Conservation (phyloP, 2,797 vertebrate genomes). For the Lepilemur septentrionalis region DNA sequence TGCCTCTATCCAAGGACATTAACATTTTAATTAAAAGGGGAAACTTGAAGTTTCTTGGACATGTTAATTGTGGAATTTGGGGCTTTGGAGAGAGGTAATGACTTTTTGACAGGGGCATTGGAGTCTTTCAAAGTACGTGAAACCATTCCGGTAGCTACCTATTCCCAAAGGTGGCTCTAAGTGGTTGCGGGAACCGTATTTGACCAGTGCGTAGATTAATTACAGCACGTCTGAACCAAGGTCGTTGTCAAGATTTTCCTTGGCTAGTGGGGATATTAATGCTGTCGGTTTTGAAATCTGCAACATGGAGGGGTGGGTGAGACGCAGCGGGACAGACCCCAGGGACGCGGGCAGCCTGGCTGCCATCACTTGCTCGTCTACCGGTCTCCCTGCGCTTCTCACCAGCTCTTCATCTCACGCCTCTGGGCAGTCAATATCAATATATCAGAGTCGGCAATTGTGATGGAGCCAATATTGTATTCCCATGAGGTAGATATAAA, state of each 20-base stretch:
- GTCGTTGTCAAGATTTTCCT: not conserved
- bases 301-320: not conserved
- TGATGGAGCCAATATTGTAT: not conserved
- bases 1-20: not conserved
- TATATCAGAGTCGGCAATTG: not conserved
- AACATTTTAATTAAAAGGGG: constrained; percentile 20
- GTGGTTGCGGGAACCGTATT: not conserved
- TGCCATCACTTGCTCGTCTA: not conserved
- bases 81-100: not conserved
- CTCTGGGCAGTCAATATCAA: not conserved
- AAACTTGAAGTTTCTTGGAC: not conserved
- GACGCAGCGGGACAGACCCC: not conserved
- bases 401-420: not conserved
- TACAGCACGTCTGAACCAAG: not conserved
- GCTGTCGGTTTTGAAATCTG: not conserved
- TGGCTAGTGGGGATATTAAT: not conserved
- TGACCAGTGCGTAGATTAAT: not conserved
- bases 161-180: not conserved
- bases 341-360: not conserved
- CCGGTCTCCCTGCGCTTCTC: not conserved
- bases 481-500: not conserved
- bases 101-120: not conserved
- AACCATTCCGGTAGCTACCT: not conserved
- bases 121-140: not conserved
- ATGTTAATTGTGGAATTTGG: not conserved